phyloP scores from a whole-genome alignment of 2,113 vertebrate species.

The Ctenomys sociabilis region DNA sequence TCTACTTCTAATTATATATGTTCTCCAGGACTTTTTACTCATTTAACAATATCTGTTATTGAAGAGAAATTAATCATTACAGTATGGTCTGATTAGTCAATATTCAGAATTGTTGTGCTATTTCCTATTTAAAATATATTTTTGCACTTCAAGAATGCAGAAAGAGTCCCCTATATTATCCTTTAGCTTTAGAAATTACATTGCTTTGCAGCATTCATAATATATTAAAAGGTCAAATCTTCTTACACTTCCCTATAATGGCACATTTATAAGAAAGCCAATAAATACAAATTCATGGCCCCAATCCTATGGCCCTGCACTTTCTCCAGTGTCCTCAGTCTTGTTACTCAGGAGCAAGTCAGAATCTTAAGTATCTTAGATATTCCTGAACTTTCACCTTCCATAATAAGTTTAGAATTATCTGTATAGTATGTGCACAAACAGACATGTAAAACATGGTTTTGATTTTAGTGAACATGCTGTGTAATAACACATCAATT shows the following conservation, averaged over 20 bases:
- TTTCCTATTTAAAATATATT: neutral
- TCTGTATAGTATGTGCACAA: neutral
- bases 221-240: neutral
- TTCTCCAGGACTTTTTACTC: neutral
- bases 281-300: neutral
- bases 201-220: neutral
- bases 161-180: neutral
- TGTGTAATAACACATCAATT: neutral
- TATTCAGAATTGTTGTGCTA: neutral
- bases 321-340: neutral
- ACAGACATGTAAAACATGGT: neutral
- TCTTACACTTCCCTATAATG: neutral
- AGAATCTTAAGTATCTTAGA: neutral
- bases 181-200: neutral
- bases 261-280: neutral
- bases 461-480: neutral
- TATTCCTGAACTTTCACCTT: neutral
- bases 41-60: neutral
- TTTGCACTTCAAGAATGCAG: neutral
- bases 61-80: neutral
- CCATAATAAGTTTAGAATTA: neutral
- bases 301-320: neutral
- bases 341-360: neutral
- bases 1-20: neutral
- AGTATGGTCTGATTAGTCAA: neutral